Conservation (phyloP, 2,113 vertebrate genomes). For the Onychostruthus taczanowskii region DNA sequence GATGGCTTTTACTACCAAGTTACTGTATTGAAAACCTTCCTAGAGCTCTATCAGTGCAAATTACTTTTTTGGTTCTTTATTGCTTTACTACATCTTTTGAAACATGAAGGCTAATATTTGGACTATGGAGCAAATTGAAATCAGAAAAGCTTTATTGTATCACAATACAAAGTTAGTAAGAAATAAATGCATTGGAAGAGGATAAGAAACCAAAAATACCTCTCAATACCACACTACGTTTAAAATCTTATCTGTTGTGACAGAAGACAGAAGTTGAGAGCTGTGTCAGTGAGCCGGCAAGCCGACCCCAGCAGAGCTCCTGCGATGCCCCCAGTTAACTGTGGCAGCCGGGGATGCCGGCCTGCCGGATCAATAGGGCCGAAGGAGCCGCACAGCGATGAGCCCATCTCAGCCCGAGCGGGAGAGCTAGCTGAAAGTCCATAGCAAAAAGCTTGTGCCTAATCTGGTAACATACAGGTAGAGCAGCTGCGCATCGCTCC, state of each 20-base stretch:
- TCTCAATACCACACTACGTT: neutral
- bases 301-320: neutral
- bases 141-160: neutral
- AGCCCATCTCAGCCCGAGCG: neutral
- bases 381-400: neutral
- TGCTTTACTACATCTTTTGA: neutral
- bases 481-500: neutral
- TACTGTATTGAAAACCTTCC: neutral
- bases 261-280: neutral
- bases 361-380: neutral
- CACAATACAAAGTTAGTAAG: neutral
- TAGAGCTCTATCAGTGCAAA: neutral
- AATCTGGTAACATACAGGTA: neutral
- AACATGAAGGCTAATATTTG: neutral
- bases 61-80: neutral
- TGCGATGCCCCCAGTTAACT: accelerated
- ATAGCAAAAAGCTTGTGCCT: neutral
- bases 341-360: neutral
- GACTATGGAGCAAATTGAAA: neutral
- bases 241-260: neutral
- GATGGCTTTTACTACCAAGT: neutral
- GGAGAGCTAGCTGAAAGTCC: neutral
- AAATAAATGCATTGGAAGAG: neutral
- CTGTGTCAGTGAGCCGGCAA: neutral
- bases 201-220: neutral